phyloP scores from a whole-genome alignment of 92 coral and sea anemone genomes.

The Epizoanthus ramosus region DNA sequence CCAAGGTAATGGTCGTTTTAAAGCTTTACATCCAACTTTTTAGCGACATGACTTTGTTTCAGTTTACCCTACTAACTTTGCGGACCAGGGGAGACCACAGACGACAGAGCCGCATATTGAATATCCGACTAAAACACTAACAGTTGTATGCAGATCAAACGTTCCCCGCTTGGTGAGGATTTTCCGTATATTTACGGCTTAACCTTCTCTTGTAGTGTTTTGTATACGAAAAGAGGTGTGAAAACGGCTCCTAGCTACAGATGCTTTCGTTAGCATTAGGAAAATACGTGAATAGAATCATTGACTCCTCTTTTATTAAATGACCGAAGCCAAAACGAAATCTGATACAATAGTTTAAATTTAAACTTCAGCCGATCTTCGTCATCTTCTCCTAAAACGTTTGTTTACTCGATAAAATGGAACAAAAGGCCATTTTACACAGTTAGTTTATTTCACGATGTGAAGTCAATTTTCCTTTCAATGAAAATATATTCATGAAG shows the following conservation, averaged over 20 bases:
- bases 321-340: slow-evolving; percentile 49
- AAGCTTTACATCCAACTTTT: background rate
- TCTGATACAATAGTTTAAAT: slow-evolving; percentile 25
- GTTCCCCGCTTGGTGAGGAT: background rate
- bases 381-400: background rate
- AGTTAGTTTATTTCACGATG: background rate
- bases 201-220: background rate
- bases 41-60: slow-evolving; percentile 22
- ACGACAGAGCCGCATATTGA: background rate
- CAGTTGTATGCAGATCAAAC: too few relatives aligned
- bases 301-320: background rate
- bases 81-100: background rate
- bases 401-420: background rate
- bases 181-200: background rate
- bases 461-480: background rate
- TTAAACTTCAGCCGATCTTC: background rate
- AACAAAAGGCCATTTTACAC: background rate
- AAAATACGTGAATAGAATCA: slow-evolving; percentile 1
- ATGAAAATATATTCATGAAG: background rate
- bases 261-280: background rate
- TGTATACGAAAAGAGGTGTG: background rate
- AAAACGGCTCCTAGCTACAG: background rate
- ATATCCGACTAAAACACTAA: background rate
- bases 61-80: background rate
- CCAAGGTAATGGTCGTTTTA: slow-evolving; percentile 20